These are phyloP conservation scores for Pseudoips prasinana DNA, from an alignment of 2,888 invertebrate species.

Conservation along the genomic window DNA sequence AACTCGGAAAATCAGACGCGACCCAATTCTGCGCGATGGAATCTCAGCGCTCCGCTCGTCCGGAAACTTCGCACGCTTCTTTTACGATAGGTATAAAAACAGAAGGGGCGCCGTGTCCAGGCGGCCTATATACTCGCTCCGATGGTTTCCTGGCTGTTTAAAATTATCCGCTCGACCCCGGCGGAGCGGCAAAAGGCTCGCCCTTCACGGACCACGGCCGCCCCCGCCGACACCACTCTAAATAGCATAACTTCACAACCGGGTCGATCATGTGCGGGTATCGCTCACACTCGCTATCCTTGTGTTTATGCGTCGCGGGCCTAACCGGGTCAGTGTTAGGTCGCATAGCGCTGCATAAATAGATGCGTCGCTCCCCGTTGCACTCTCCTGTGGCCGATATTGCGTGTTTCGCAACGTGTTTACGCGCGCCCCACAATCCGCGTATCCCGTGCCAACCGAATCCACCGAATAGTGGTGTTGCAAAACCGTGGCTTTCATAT, in stretches of 20 bases:
- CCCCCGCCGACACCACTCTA: slow-evolving; percentile 53
- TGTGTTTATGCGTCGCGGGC: slow-evolving; percentile 66
- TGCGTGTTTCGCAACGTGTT: slow-evolving; percentile 66
- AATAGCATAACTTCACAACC: slow-evolving; percentile 50
- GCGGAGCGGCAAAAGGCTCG: slow-evolving; percentile 67
- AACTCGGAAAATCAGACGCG: slow-evolving; percentile 51
- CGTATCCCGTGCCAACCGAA: slow-evolving; percentile 60
- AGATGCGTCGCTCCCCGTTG: slow-evolving; percentile 51
- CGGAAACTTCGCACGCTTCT: slow-evolving; percentile 63
- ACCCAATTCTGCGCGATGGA: slow-evolving; percentile 57
- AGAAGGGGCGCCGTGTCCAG: slow-evolving; percentile 55
- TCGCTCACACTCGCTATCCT: slow-evolving; percentile 52
- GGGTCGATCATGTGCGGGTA: slow-evolving; percentile 41
- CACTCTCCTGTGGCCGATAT: slow-evolving; percentile 48
- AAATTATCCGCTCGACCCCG: slow-evolving; percentile 70
- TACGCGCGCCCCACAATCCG: slow-evolving; percentile 46
- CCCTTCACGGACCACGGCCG: slow-evolving; percentile 71
- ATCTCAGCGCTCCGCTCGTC: slow-evolving; percentile 70
- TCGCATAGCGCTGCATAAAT: slow-evolving; percentile 77
- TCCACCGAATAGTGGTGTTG: slow-evolving; percentile 54
- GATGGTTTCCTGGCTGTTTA: slow-evolving; percentile 74
- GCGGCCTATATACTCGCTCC: slow-evolving; percentile 74
- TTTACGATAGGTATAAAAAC: slow-evolving; percentile 67
- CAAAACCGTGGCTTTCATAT: slow-evolving; percentile 49
- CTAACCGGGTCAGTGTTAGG: slow-evolving; percentile 81